Percentiles rank a stretch among this genome's conserved stretches.
Conservation (phyloP, 2,113 vertebrate species). For the Austrofundulus limnaeus region DNA sequence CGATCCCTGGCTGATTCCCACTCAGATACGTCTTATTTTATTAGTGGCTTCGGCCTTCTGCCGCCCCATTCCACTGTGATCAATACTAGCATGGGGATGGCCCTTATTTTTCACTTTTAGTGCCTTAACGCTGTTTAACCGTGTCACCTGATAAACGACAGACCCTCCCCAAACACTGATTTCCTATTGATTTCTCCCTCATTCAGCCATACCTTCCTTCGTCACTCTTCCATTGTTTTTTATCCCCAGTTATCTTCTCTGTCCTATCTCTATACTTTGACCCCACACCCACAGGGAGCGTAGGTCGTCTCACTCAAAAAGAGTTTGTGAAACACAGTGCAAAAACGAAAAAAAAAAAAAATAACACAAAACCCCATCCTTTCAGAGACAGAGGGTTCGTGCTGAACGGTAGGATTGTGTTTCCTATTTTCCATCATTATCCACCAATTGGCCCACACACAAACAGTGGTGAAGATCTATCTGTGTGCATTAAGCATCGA, state of each 20-base stretch:
- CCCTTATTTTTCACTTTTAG: constrained; percentile 96
- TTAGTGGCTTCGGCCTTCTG: constrained; percentile 99
- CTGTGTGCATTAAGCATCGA: constrained; percentile 39
- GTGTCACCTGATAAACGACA: constrained; percentile 97
- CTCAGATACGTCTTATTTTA: constrained; percentile 98
- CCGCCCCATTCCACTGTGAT: constrained; percentile 91
- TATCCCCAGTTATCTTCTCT: constrained; percentile 85
- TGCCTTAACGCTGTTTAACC: constrained; percentile 87
- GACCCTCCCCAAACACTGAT: constrained; percentile 93
- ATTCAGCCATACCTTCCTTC: constrained; percentile 85
- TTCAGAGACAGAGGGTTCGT: constrained; percentile 1
- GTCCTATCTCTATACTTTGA: constrained; percentile 38
- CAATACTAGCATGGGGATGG: constrained; percentile 87
- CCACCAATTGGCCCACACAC: constrained; percentile 35
- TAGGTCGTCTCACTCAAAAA: constrained; percentile 12
- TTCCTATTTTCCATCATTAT: constrained; percentile 45
- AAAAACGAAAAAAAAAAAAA: too few species aligned
- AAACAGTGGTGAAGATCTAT: constrained; percentile 38
- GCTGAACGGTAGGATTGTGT: constrained; percentile 20
- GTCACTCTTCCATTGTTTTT: constrained; percentile 86
- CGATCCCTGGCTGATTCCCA: constrained; percentile 82
- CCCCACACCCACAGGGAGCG: constrained; percentile 1
- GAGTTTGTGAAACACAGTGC: constrained; percentile 9
- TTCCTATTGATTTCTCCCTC: constrained; percentile 95
- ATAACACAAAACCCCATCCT: not conserved